phyloP scores from a whole-genome alignment of 2,797 vertebrate genomes.

The Anableps anableps region DNA sequence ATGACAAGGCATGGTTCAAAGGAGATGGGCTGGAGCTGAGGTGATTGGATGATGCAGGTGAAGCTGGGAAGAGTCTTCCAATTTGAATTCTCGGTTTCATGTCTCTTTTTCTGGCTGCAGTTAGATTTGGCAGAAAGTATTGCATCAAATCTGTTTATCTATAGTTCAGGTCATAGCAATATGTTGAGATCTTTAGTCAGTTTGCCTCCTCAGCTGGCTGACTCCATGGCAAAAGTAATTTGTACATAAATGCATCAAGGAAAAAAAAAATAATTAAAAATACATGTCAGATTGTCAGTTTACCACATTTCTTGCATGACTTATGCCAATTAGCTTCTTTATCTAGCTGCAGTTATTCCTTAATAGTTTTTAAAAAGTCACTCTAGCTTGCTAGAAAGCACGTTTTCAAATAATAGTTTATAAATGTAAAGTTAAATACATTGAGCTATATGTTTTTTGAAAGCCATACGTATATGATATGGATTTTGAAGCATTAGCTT shows the following conservation, averaged over 20 bases:
- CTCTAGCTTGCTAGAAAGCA: neutral
- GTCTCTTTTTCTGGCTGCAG: neutral
- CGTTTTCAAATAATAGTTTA: neutral
- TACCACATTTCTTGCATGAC: neutral
- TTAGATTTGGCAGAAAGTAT: conserved; percentile 18
- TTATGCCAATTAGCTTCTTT: neutral
- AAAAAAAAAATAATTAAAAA: conserved; percentile 26
- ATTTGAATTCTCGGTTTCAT: neutral
- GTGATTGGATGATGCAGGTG: too few species aligned
- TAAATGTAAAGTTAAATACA: too few species aligned
- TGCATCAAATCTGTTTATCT: conserved; percentile 27
- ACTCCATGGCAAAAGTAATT: conserved; percentile 8
- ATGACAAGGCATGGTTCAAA: too few species aligned
- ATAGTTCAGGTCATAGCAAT: conserved; percentile 28
- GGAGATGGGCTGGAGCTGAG: too few species aligned
- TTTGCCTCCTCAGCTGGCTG: conserved; percentile 4
- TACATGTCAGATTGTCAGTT: conserved; percentile 11
- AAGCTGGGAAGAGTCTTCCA: too few species aligned
- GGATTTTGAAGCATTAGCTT: neutral
- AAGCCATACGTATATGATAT: neutral
- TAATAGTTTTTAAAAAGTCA: neutral
- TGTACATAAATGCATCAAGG: conserved; percentile 37
- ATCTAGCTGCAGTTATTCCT: neutral
- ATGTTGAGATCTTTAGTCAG: conserved; percentile 23
- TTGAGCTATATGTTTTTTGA: neutral